These are phyloP conservation scores for Thrips palmi DNA, from an alignment of 1,140 invertebrate genomes.

Conservation along the genomic window DNA sequence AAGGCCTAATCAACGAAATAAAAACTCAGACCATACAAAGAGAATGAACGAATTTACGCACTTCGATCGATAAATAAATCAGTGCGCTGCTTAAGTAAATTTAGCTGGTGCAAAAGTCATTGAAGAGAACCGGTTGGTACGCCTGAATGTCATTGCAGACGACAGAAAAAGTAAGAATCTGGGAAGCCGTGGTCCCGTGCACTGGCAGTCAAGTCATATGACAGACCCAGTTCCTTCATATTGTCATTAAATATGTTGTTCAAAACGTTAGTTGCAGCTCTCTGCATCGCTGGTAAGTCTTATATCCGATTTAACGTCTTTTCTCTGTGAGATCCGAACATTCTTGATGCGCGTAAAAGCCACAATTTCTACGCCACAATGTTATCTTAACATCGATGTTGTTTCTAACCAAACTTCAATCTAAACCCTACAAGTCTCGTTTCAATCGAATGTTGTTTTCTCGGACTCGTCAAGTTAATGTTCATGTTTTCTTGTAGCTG, in stretches of 20 bases:
- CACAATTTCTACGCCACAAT: background rate
- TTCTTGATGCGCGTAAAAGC: background rate
- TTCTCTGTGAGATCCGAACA: background rate
- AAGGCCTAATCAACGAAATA: background rate
- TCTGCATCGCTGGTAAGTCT: background rate
- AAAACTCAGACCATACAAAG: background rate
- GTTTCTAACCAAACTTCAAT: conserved; percentile 1
- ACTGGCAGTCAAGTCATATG: no score
- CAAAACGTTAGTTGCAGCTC: background rate
- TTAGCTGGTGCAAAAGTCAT: no score
- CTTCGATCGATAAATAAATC: background rate
- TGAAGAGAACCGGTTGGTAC: no score
- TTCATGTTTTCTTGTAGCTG: no score
- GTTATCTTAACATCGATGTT: background rate
- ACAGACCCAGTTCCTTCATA: background rate
- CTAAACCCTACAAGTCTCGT: no score
- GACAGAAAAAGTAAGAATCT: background rate
- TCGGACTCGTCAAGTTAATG: no score
- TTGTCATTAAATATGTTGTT: background rate
- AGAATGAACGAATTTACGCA: background rate
- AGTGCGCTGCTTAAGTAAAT: background rate
- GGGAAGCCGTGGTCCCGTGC: background rate
- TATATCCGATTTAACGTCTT: background rate
- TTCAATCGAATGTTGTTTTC: no score
- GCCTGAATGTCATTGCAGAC: background rate